Percentiles rank a stretch among this genome's conserved stretches.
These are phyloP conservation scores for Isurus oxyrinchus DNA, from an alignment of 2,113 vertebrate species.

Conservation along the genomic window DNA sequence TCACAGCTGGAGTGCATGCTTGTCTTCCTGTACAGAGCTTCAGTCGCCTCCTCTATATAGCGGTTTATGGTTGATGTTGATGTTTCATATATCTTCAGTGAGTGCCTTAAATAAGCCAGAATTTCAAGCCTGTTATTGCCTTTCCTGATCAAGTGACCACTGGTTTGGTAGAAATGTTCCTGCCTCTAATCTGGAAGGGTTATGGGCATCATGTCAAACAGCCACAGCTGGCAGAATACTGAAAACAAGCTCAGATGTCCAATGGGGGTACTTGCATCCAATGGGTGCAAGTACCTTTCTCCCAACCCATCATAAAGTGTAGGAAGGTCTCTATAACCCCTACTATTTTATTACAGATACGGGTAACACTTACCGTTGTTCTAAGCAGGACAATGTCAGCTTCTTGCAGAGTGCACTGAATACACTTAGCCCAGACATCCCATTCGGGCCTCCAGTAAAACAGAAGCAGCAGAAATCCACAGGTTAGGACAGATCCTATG, in stretches of 20 bases:
- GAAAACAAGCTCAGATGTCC: neutral
- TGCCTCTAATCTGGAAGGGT: neutral
- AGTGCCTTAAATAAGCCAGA: neutral
- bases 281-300: neutral
- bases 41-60: neutral
- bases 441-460: slow-evolving; percentile 67
- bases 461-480: slow-evolving; percentile 58
- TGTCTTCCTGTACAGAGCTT: neutral
- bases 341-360: neutral
- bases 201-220: neutral
- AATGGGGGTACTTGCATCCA: neutral
- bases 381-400: slow-evolving; percentile 57
- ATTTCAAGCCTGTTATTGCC: neutral
- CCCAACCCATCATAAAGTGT: neutral
- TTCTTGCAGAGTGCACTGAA: slow-evolving; percentile 56
- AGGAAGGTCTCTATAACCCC: neutral
- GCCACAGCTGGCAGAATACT: neutral
- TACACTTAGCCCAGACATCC: slow-evolving; percentile 59
- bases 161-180: neutral
- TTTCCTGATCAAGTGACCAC: neutral
- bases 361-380: slow-evolving; percentile 57
- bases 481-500: slow-evolving; percentile 58
- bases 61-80: neutral
- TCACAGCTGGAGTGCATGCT: neutral
- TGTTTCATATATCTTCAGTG: neutral